Evolutionary conservation across 2,113 vertebrate genomes (phyloP), one percentile per base, ranked within the genome.

Genomic region (Myxocyprinus asiaticus): DNA sequence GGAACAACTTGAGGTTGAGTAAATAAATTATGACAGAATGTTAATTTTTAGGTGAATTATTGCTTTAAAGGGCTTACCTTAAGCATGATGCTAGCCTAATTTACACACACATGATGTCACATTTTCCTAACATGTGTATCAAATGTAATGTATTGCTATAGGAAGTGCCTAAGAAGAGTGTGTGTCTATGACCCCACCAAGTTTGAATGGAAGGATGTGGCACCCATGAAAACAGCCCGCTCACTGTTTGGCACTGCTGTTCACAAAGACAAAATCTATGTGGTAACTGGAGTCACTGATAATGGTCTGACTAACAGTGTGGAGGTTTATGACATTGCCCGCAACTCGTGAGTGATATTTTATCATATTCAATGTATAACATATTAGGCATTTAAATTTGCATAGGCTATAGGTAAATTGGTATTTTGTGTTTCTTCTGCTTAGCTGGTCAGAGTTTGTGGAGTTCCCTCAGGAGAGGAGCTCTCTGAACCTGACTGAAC

Each of bases 381-480:
- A 33, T 33, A 33, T 33, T 33, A 33, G 22, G 3, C 3, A 33
- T 33, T 33, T 33, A 33, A 33, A 33, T 33, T 33, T 33, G 22
- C 22, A 33, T 33, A 33, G 22, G 22, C 22, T 33, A 33, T 33
- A 33, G 22, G 22, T 33, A 33, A 33, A 33, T 33, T 33, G 22
- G 22, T 33, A 33, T 33, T 4, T 61, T 59, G n/a, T 56, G 77
- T 88, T 42, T 83, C 0, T 6, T 45, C 45, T 15, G 11, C 14
- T 55, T 86, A 99, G 98, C 90, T 99, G 98, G 98, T 93, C 95
- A 0, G 90, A 93, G 8, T 96, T 96, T 9, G 89, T 92, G 0
- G 96, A 97, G 87, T 99, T 99, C 85, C 95, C 96, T 0, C 98
- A 99, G 89, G 96, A 97, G 81, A 95, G 98, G 59, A 99, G 97